Evolutionary conservation across 2,888 invertebrate genomes (phyloP), one percentile per base, ranked within the genome.

Genomic region (Anoplius nigerrimus): DNA sequence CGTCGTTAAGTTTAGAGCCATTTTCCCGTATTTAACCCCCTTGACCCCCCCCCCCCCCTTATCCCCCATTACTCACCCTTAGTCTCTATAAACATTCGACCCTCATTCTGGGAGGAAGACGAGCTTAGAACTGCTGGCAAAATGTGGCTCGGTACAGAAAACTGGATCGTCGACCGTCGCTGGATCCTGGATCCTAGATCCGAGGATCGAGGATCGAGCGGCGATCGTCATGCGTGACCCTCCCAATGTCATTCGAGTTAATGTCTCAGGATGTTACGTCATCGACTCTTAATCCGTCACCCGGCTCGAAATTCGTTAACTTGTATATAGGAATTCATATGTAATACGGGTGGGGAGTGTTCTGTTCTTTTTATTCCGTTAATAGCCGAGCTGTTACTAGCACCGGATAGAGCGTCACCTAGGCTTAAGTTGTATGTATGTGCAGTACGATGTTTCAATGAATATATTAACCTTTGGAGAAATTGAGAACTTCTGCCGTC

Each of bases 401-500:
- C 55, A 51, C 68, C 1, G 4, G 34, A 34, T 34, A 11, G 34
- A 34, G 4, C 34, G 67, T 66, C 65, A 54, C 21, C 22, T 84
- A 83, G 78, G 54, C 56, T 57, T 83, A 84, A 85, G 79, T 83
- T 85, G 86, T 86, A 84, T 85, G 84, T 79, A 84, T 82, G 84
- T 78, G 84, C 75, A 80, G 81, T 81, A 84, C 79, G 82, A 78
- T 82, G 83, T 66, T 65, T 77, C 66, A 69, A 74, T 64, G 62
- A 69, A 73, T 43, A 61, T 11, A 63, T 58, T 55, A 69, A 69
- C 18, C 34, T 11, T 34, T 34, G 34, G 34, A 34, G 11, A 34
- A 34, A 34, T 34, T 3, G 1, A 6, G 4, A 34, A n/a, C n/a
- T n/a, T n/a, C n/a, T n/a, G n/a, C n/a, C n/a, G n/a, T n/a, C n/a